Base-by-base conservation (phyloP, 2,888 invertebrate species). In the Colletes collaris region DNA sequence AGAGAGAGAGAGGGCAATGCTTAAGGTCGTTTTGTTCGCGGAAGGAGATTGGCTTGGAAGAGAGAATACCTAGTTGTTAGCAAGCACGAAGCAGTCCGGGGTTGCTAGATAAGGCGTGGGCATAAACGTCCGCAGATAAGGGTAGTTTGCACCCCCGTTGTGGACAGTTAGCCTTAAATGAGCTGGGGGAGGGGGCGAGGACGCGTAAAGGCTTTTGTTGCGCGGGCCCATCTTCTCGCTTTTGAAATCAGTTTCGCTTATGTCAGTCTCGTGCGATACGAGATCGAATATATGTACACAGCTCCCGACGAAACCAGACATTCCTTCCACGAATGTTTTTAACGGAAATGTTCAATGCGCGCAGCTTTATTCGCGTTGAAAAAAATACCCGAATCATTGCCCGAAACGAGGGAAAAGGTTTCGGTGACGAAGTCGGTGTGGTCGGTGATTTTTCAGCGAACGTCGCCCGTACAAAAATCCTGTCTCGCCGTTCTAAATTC, bases 101-200 rank as follows among this genome's bases (percentile, higher is more conserved):
- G 69, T 72, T 79, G 81, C 77, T 72, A 90, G 92, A 92, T 92
- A 93, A 93, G 92, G 90, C 89, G 87, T 87, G 91, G 92, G 90
- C 92, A 92, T 93, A 92, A 93, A 93, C 92, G 92, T 90, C 87
- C 90, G 78, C 83, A 91, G 93, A 93, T 93, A 93, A 93, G 90
- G 89, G 92, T 89, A 91, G 92, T 92, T 92, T 92, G 90, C 92
- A 92, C 92, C 92, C 92, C 89, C 88, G 91, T 91, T 92, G 92
- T 91, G 92, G 92, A 92, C 92, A 92, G 92, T 92, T 92, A 90
- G 92, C 89, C 90, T 91, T 89, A 89, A 92, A 92, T 90, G 92
- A 91, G 90, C 86, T 86, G 81, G 79, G 77, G 82, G 75, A 76
- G 83, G 81, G 82, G 80, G 59, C 81, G 87, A 16, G 81, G 84